Evolutionary conservation across 1,140 invertebrate species (phyloP).

Genomic region (Zaprionus lachaisei): DNA sequence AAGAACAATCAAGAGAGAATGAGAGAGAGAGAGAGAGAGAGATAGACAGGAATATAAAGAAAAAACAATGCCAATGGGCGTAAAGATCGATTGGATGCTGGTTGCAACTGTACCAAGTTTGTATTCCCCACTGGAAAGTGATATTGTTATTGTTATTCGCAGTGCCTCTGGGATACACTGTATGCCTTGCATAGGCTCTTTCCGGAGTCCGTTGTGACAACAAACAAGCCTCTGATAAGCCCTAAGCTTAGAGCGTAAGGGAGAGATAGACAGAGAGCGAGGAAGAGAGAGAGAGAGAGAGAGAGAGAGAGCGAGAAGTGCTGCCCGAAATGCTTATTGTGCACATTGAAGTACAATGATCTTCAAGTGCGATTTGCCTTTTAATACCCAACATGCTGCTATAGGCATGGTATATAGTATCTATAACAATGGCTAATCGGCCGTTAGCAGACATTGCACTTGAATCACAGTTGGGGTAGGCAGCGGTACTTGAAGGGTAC

Average conservation of each 20-base stretch:
- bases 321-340: background rate
- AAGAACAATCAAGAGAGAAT: background rate
- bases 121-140: constrained; percentile 24
- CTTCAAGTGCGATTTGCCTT: constrained; percentile 11
- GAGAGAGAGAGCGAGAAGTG: background rate
- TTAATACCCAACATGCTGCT: background rate
- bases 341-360: constrained; percentile 19
- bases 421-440: constrained; percentile 4
- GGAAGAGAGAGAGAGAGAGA: background rate
- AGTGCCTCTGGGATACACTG: background rate
- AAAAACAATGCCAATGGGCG: background rate
- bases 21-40: background rate
- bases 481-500: background rate
- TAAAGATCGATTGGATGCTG: constrained; percentile 14
- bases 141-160: constrained; percentile 22
- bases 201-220: constrained; percentile 19
- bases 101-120: constrained; percentile 15
- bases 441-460: constrained; percentile 6
- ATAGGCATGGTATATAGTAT: background rate
- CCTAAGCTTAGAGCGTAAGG: background rate
- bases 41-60: background rate
- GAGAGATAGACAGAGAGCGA: background rate
- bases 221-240: constrained; percentile 22
- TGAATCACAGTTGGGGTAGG: background rate
- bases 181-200: constrained; percentile 1